Evolutionary conservation across 30 jellyfish, hydroid and myxozoan species (phyloP), one percentile per base, ranked within the genome.

Genomic region (Catostylus mosaicus): DNA sequence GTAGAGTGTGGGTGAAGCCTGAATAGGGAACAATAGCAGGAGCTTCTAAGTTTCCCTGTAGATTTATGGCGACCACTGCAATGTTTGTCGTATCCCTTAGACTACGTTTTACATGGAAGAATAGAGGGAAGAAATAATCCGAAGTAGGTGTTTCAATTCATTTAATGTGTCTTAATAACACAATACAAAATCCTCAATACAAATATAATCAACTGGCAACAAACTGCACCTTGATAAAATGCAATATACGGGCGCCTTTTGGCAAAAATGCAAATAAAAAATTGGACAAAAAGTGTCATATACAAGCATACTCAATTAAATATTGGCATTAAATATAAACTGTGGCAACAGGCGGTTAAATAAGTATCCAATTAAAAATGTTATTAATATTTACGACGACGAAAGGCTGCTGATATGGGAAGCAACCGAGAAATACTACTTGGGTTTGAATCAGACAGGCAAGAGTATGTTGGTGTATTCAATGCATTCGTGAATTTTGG

Each of bases 311-410:
- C 60, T 29, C 60, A 32, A 57, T 52, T 74, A 74, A 73, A 47
- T 74, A 68, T 68, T 34, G 70, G 38, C 71, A 74, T 74, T 74
- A 74, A 74, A 74, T 74, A 74, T 74, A 47, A 74, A 50, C 75
- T 5, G 29, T 26, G 33, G 35, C 26, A 38, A 26, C 60, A 36
- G 52, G 12, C 8, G 27, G 36, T 68, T 68, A 68, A 36, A 68
- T 68, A 68, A 34, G 67, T 23, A 37, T 59, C 71, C 64, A 68
- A 18, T 65, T 22, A 65, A 68, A 68, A 34, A 23, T 38, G 36
- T 35, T 35, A 68, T 12, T 1, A 68, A 68, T 68, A 68, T 68
- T 27, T 68, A 35, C 80, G 20, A 50, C 20, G n/a, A n/a, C n/a
- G n/a, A n/a, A n/a, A n/a, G n/a, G n/a, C n/a, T n/a, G n/a, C n/a